Conservation (phyloP, 1,140 invertebrate genomes). For the Meloidogyne chitwoodi region DNA sequence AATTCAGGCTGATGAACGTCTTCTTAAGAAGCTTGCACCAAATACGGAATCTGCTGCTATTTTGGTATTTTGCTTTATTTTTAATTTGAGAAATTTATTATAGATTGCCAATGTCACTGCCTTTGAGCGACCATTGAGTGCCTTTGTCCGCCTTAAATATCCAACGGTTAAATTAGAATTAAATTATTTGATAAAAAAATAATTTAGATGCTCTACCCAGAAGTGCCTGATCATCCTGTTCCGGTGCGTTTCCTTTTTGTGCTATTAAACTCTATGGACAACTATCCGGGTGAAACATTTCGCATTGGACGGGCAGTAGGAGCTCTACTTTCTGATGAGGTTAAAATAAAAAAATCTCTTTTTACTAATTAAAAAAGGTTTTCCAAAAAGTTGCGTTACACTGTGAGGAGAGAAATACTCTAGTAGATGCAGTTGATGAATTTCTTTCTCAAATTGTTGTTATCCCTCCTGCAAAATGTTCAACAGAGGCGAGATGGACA, state of each 20-base stretch:
- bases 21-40: slow-evolving; percentile 29
- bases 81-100: not conserved
- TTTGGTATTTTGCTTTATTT: slow-evolving; percentile 14
- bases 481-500: slow-evolving; percentile 51
- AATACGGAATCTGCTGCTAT: slow-evolving; percentile 43
- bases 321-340: slow-evolving; percentile 42
- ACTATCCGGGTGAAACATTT: slow-evolving; percentile 40
- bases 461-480: slow-evolving; percentile 62
- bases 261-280: slow-evolving; percentile 36
- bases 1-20: slow-evolving; percentile 42
- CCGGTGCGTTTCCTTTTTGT: slow-evolving; percentile 40
- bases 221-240: slow-evolving; percentile 42
- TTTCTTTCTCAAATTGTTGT: slow-evolving; percentile 55
- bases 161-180: slow-evolving; percentile 11
- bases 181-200: not conserved
- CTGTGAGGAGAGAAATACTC: slow-evolving; percentile 49
- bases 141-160: slow-evolving; percentile 36
- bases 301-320: slow-evolving; percentile 41
- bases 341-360: not conserved
- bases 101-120: slow-evolving; percentile 40
- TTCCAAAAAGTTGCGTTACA: slow-evolving; percentile 61
- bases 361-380: slow-evolving; percentile 38
- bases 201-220: slow-evolving; percentile 41
- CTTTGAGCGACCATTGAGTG: slow-evolving; percentile 33
- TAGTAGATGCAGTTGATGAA: slow-evolving; percentile 49